Percentiles rank a stretch among this genome's conserved stretches.
Conservation (phyloP, 2,113 vertebrate species). For the Heteronetta atricapilla region DNA sequence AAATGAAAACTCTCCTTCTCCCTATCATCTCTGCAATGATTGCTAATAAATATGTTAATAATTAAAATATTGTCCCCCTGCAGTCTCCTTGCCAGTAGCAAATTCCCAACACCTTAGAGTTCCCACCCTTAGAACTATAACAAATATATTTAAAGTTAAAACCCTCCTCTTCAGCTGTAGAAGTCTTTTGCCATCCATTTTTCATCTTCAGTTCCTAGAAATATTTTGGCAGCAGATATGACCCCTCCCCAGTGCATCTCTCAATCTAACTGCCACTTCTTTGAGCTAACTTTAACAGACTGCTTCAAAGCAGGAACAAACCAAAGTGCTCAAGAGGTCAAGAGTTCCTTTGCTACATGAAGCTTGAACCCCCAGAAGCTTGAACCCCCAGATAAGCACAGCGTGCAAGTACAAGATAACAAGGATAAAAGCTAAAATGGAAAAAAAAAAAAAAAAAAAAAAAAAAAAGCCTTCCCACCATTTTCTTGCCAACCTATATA, state of each 20-base stretch:
- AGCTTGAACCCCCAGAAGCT: neutral
- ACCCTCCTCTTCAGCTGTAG: neutral
- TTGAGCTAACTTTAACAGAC: neutral
- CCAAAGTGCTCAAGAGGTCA: neutral
- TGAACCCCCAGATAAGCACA: neutral
- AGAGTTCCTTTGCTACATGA: neutral
- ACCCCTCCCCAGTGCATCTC: neutral
- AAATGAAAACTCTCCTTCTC: constrained; percentile 33
- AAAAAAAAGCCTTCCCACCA: too few relatives aligned
- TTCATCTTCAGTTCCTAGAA: constrained; percentile 10
- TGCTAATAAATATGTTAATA: constrained; percentile 34
- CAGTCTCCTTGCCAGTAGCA: constrained; percentile 11
- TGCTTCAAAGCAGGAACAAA: constrained; percentile 1
- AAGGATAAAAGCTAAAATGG: neutral
- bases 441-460: neutral
- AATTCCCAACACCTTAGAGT: neutral
- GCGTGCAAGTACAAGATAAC: neutral
- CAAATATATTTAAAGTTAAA: constrained; percentile 16
- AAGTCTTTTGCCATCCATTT: neutral
- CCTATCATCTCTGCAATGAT: neutral
- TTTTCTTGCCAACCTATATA: neutral
- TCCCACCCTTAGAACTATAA: neutral
- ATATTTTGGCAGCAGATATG: neutral
- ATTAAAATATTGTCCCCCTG: constrained; percentile 18
- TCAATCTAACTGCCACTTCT: neutral